Evolutionary conservation across 2,113 vertebrate genomes (phyloP).

Genomic region (Loxodonta africana): DNA sequence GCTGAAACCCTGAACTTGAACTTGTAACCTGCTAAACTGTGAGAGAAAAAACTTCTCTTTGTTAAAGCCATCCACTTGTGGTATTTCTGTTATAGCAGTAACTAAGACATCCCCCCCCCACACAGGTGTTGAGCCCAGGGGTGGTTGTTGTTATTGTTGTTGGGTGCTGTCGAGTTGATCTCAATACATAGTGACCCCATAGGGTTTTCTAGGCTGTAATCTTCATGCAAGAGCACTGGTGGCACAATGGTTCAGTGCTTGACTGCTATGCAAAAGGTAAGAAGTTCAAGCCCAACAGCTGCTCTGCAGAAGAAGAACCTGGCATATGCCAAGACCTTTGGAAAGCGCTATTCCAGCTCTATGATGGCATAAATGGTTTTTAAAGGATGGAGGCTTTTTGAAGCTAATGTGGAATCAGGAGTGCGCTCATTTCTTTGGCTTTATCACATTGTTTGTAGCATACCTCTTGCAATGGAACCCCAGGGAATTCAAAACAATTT

Average conservation of each 20-base stretch:
- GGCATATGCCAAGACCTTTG: not conserved
- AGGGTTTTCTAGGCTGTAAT: not conserved
- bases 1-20: no score
- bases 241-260: not conserved
- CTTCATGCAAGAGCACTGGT: not conserved
- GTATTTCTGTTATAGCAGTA: no score
- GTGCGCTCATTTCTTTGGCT: not conserved
- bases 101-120: no score
- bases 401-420: constrained; percentile 27
- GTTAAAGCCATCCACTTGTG: no score
- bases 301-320: not conserved
- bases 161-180: not conserved
- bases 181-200: not conserved
- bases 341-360: not conserved
- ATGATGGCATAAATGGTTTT: constrained; percentile 3
- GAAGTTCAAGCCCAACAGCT: not conserved
- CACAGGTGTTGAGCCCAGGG: not conserved
- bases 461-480: not conserved
- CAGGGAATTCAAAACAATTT: constrained; percentile 60
- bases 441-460: constrained; percentile 42
- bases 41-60: no score
- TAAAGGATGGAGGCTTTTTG: not conserved
- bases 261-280: not conserved
- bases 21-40: no score
- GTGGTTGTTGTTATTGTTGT: not conserved